Evolutionary conservation across 1,140 invertebrate genomes (phyloP).

Genomic region (Tetranychus cinnabarinus): DNA sequence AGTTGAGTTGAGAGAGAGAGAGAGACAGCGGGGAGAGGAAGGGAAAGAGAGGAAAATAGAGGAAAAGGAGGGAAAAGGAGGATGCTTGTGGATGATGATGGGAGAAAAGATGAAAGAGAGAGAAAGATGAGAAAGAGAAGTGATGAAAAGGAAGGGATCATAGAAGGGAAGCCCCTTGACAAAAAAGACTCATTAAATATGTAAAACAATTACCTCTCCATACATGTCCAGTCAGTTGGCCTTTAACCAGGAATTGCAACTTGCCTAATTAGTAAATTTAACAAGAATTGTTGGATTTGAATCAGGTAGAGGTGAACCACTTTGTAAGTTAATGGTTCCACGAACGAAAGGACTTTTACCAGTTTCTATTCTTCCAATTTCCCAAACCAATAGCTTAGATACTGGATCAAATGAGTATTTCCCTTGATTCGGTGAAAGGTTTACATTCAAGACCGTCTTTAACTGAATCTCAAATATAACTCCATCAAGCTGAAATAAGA

Average conservation of each 20-base stretch:
- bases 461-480: conserved; percentile 74
- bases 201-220: too few relatives aligned
- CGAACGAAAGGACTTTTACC: conserved; percentile 70
- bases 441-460: conserved; percentile 88
- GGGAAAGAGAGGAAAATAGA: neutral
- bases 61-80: too few relatives aligned
- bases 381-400: conserved; percentile 79
- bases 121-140: too few relatives aligned
- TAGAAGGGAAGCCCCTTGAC: too few relatives aligned
- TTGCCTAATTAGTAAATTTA: conserved; percentile 81
- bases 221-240: too few relatives aligned
- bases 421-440: conserved; percentile 75
- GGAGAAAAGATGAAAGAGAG: neutral
- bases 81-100: neutral
- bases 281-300: conserved; percentile 42
- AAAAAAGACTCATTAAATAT: too few relatives aligned
- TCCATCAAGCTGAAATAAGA: conserved; percentile 35
- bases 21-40: neutral
- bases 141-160: too few relatives aligned
- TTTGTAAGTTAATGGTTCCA: conserved; percentile 49
- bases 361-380: conserved; percentile 76
- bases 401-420: conserved; percentile 96
- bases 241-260: conserved; percentile 82
- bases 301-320: conserved; percentile 32
- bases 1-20: neutral